Base-by-base conservation (phyloP, 2,113 vertebrate species). In the Hypanus sabinus region DNA sequence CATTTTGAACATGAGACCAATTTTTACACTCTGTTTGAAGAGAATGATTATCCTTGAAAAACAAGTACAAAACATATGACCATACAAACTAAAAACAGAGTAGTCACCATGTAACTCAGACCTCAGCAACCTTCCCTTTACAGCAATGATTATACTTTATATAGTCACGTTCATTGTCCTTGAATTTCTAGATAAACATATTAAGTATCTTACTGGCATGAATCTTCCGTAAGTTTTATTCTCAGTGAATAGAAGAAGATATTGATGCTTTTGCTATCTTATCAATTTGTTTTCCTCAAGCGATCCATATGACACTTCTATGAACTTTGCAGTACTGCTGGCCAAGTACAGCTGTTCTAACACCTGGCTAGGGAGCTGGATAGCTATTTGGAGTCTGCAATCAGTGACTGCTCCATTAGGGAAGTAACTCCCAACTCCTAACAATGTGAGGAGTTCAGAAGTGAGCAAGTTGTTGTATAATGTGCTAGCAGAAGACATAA, bases 361-460 rank as follows among this genome's bases (percentile, higher is more conserved):
- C 68, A 92, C 33, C 33, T 92, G 62, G 88, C 88, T 70, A 1
- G 36, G 27, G 70, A 93, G 36, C 38, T 93, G 22, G 24, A 93
- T 75, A 46, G 73, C 46, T 38, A 73, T 36, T 93, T 9, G 22
- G 36, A 73, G 36, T 36, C 70, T 55, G 91, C 70, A 93, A 55
- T 75, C 91, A 92, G 20, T 8, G 36, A 71, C 65, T 38, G 24
- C 88, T 68, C 20, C 65, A 93, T 55, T 73, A 73, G 11, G 91
- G 91, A 93, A 73, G 91, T 55, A 93, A 75, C 91, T 93, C 91
- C 33, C 68, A 93, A 38, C 38, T 93, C 91, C 27, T 27, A 93
- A 93, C 90, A 73, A 73, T 93, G 90, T 93, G 68, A 93, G 20
- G 90, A 70, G 36, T 46, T 33, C 90, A 24, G 65, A 73, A n/a